Evolutionary conservation across 1,140 invertebrate species (phyloP).

Genomic region (Maconellicoccus hirsutus): DNA sequence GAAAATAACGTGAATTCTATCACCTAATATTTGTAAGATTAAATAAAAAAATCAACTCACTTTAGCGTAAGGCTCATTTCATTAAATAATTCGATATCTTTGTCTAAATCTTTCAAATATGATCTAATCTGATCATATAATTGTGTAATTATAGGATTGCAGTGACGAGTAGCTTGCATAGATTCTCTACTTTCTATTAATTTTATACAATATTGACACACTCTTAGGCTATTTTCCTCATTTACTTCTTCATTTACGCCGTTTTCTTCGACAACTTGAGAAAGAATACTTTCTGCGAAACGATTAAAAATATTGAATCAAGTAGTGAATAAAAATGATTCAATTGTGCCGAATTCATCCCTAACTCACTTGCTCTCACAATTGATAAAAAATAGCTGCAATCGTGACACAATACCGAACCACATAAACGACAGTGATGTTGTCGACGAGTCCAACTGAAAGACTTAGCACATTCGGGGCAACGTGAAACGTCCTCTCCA

Average conservation of each 20-base stretch:
- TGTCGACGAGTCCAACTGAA: constrained; percentile 80
- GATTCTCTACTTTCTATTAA: constrained; percentile 69
- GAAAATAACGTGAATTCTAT: too few species aligned
- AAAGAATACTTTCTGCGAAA: neutral
- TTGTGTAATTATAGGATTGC: constrained; percentile 63
- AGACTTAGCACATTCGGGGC: constrained; percentile 76
- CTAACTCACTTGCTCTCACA: constrained; percentile 69
- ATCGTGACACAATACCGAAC: constrained; percentile 85
- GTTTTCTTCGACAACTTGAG: neutral
- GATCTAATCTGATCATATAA: constrained; percentile 70
- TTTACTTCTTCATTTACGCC: neutral
- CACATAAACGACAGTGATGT: constrained; percentile 94
- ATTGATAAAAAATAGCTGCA: constrained; percentile 83
- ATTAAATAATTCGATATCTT: constrained; percentile 65
- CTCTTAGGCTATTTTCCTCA: neutral
- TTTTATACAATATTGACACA: constrained; percentile 22
- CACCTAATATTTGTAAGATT: too few species aligned
- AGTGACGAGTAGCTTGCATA: constrained; percentile 64
- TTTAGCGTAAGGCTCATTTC: constrained; percentile 65
- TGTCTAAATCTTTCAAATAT: constrained; percentile 61
- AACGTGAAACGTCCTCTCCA: constrained; percentile 76
- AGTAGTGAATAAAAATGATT: neutral
- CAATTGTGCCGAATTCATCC: too few species aligned
- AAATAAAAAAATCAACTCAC: constrained; percentile 36
- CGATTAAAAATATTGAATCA: neutral